These are phyloP conservation scores for Gallinago jamesoni DNA, from an alignment of 2,113 vertebrate genomes.

Conservation along the genomic window DNA sequence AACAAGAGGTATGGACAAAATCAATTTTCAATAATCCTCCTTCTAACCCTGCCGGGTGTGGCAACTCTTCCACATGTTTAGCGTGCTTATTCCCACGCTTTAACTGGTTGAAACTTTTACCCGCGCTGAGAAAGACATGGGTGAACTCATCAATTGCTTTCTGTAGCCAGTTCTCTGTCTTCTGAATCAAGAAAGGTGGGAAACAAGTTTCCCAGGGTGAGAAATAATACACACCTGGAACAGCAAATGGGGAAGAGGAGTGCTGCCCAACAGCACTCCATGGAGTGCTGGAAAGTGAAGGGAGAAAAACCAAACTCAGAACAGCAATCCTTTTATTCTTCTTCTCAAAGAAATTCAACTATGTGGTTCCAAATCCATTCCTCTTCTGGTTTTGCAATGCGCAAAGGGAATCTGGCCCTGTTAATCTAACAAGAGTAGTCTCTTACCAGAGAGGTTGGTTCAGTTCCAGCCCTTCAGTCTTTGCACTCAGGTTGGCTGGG, in stretches of 20 bases:
- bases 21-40: not conserved
- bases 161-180: not conserved
- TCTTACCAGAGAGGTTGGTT: not conserved
- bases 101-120: not conserved
- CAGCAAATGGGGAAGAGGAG: not conserved
- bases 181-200: not conserved
- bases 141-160: not conserved
- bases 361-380: not conserved
- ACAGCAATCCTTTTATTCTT: not conserved
- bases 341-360: not conserved
- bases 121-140: not conserved
- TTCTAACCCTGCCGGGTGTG: not conserved
- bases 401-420: not conserved
- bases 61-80: not conserved
- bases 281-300: not conserved
- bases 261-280: not conserved
- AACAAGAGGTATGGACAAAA: not conserved
- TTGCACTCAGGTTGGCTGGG: not conserved
- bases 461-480: not conserved
- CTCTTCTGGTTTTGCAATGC: not conserved
- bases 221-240: not conserved
- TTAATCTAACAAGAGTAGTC: not conserved
- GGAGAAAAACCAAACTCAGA: not conserved
- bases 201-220: not conserved
- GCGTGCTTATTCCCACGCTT: not conserved